Percentiles rank a stretch among this genome's conserved stretches.
Conservation (phyloP, 2,113 vertebrate genomes). For the Cervus canadensis region DNA sequence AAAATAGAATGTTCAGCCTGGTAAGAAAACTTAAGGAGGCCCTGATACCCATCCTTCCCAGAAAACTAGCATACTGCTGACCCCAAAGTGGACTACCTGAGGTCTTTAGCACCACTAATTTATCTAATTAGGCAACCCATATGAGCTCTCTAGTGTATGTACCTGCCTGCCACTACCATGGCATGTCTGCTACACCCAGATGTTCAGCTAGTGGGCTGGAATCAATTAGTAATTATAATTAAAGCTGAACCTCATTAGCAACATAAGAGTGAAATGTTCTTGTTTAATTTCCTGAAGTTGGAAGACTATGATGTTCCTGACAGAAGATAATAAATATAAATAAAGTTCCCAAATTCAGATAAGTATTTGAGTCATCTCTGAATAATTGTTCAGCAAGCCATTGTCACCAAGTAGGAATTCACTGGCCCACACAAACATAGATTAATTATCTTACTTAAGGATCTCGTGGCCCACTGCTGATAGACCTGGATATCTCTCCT, state of each 20-base stretch:
- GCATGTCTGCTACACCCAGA: background rate
- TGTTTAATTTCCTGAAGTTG: conserved; percentile 53
- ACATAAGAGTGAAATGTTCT: conserved; percentile 7
- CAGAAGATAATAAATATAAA: conserved; percentile 42
- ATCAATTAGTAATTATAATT: conserved; percentile 45
- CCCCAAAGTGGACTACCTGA: background rate
- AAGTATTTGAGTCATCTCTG: background rate
- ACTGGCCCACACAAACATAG: background rate
- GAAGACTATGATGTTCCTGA: background rate
- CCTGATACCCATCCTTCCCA: background rate
- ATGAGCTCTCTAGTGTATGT: background rate
- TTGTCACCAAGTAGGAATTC: background rate
- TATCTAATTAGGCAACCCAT: background rate
- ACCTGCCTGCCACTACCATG: background rate
- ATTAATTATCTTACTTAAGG: conserved; percentile 22
- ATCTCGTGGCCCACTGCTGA: background rate
- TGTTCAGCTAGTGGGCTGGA: background rate
- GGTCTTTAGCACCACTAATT: background rate
- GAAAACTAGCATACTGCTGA: background rate
- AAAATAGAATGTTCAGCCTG: background rate
- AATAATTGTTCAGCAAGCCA: conserved; percentile 17
- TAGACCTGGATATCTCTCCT: background rate
- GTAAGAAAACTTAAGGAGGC: background rate
- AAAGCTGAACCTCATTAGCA: conserved; percentile 15
- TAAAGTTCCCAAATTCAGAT: background rate